Evolutionary conservation across 2,113 vertebrate species (phyloP).

Genomic region (Perca flavescens): DNA sequence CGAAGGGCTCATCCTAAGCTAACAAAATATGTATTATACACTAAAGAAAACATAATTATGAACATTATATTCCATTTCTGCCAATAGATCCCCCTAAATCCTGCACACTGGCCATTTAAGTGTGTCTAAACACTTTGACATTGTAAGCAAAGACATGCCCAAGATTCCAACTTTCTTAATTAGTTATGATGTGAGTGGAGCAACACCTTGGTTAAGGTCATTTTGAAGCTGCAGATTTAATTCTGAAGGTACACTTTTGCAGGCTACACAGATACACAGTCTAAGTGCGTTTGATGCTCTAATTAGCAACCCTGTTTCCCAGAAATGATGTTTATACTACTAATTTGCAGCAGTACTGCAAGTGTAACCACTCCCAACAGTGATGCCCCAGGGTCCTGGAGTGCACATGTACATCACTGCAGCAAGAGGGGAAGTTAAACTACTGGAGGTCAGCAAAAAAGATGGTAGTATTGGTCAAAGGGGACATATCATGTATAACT

Average conservation of each 20-base stretch:
- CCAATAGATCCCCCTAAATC: too few species aligned
- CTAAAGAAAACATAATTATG: too few species aligned
- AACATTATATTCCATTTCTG: too few species aligned
- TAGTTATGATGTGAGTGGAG: background rate
- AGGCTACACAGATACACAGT: background rate
- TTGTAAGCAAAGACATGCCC: background rate
- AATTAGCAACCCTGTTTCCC: background rate
- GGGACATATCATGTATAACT: too few species aligned
- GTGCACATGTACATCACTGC: too few species aligned
- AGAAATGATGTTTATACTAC: slow-evolving; percentile 2
- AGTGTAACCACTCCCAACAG: too few species aligned
- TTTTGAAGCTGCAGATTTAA: slow-evolving; percentile 1
- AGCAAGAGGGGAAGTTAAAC: too few species aligned
- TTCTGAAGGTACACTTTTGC: background rate
- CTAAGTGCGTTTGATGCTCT: background rate
- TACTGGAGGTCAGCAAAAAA: too few species aligned
- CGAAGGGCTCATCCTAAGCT: too few species aligned
- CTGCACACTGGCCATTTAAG: background rate
- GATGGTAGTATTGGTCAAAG: too few species aligned
- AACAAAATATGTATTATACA: too few species aligned
- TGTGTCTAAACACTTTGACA: background rate
- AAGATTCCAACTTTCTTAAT: slow-evolving; percentile 16
- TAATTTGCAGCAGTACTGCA: background rate
- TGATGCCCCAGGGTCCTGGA: too few species aligned
- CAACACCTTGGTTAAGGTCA: slow-evolving; percentile 20